Evolutionary conservation across 2,888 invertebrate species (phyloP), one percentile per base, ranked within the genome.

Genomic region (Asteroscopus sphinx): DNA sequence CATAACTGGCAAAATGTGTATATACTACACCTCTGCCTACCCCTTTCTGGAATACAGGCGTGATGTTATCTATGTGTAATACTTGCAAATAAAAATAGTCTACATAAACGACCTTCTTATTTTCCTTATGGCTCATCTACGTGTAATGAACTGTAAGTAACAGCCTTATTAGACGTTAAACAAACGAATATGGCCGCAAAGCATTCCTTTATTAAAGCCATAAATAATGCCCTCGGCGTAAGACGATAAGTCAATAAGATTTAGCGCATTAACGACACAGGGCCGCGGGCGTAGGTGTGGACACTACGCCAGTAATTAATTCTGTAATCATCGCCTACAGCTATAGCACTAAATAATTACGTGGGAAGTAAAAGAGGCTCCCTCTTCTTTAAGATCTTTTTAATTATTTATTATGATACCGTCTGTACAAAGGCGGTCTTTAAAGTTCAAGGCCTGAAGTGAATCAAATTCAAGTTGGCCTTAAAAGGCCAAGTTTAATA

Each of bases 171-270:
- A 32, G 3, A 15, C 11, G 26, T 9, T 25, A 25, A 25, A 6
- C 6, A 25, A 25, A 25, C 25, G 25, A 6, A 1, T 15, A 26
- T 17, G n/a, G 26, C 6, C 12, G 15, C n/a, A 8, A 35, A 25
- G 21, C 40, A 30, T 12, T 12, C n/a, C 13, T 25, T 54, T 54
- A 63, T 54, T 54, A 30, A 17, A n/a, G 15, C 32, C 36, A 41
- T 49, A 41, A 49, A 57, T 44, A 65, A 32, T 26, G 26, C 0
- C 1, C 21, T 3, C 13, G 9, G 15, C 26, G 26, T n/a, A 16
- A 36, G 11, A 16, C 36, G 7, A 32, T 40, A 33, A 45, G 6
- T 41, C 21, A 32, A 35, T 36, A 25, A 46, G 15, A 41, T 28
- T 40, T 8, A 13, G n/a, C 15, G 17, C 16, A 8, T 17, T 16